Base-by-base conservation (phyloP, 1,140 invertebrate species). In the Drosophila leontia region DNA sequence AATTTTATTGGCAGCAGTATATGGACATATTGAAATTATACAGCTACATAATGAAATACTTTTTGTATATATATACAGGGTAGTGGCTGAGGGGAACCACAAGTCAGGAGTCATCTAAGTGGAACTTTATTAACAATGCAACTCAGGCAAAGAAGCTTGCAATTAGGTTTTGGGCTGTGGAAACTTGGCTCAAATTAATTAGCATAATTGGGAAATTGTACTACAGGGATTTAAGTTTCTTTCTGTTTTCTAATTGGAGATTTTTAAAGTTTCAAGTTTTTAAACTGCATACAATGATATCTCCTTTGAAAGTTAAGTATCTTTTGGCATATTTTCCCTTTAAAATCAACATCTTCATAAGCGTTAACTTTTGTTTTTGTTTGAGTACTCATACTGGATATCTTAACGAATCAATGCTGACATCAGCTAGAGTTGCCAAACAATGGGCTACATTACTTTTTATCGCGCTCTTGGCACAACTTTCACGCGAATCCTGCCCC, bases 1-100 rank as follows among this genome's bases (percentile, higher is more conserved):
- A 70, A 80, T 80, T 88, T 88, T 87, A 87, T 87, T 87, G 80
- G 65, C 84, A 90, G 80, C 64, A 77, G 76, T 78, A 81, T 80
- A 81, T 80, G 72, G 60, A 68, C 69, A 75, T 65, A 72, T 82
- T 82, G 69, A 75, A 80, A 74, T 55, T 74, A 74, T 60, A 45
- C 57, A 58, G 8, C 75, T 69, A 48, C 75, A 83, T 74, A 78
- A 64, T 80, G 26, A 75, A 78, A 85, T 65, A 57, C 35, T 23
- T 37, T 37, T 7, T n/a, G 13, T 37, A 35, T 29, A 51, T 51
- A 51, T 17, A 50, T 3, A n/a, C 13, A 26, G 17, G 26, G 56
- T 13, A 32, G 12, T 19, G 8, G 17, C 26, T 51, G 29, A 15
- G 50, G 35, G 37, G 15, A 61, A n/a, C 56, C 41, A 34, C 57